Evolutionary conservation across 2,888 invertebrate genomes (phyloP).

Genomic region (Scotopteryx bipunctaria): DNA sequence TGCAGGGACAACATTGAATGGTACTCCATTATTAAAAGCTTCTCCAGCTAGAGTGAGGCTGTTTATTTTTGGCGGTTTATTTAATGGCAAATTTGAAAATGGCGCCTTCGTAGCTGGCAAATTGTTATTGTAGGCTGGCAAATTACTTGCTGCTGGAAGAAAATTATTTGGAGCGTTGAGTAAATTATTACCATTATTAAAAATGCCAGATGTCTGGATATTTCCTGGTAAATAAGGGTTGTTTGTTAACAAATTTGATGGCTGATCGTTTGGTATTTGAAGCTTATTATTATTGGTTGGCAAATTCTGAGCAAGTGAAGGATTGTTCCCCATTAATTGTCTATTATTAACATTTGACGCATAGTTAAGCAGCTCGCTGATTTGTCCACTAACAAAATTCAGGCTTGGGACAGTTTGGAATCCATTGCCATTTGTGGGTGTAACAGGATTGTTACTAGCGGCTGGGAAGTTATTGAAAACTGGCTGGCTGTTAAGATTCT

Average conservation of each 20-base stretch:
- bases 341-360: conserved; percentile 22
- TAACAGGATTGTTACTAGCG: conserved; percentile 27
- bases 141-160: conserved; percentile 1
- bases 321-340: conserved; percentile 25
- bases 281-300: not conserved
- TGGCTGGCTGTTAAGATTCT: conserved; percentile 24
- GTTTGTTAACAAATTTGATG: conserved; percentile 5
- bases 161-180: conserved; percentile 6
- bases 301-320: conserved; percentile 13
- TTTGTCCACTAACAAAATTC: conserved; percentile 9
- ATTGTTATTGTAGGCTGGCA: conserved; percentile 3
- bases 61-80: conserved; percentile 9
- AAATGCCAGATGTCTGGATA: no score
- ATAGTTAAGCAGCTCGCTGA: conserved; percentile 15
- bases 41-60: conserved; percentile 11
- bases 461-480: conserved; percentile 26
- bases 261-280: conserved; percentile 7
- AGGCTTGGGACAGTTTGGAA: conserved; percentile 9
- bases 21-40: conserved; percentile 22
- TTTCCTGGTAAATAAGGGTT: conserved; percentile 5
- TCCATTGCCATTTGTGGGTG: conserved; percentile 25
- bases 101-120: no score
- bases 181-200: not conserved
- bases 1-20: conserved; percentile 20
- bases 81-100: not conserved